Evolutionary conservation across 2,797 vertebrate genomes (phyloP).

Genomic region (Otus scops): DNA sequence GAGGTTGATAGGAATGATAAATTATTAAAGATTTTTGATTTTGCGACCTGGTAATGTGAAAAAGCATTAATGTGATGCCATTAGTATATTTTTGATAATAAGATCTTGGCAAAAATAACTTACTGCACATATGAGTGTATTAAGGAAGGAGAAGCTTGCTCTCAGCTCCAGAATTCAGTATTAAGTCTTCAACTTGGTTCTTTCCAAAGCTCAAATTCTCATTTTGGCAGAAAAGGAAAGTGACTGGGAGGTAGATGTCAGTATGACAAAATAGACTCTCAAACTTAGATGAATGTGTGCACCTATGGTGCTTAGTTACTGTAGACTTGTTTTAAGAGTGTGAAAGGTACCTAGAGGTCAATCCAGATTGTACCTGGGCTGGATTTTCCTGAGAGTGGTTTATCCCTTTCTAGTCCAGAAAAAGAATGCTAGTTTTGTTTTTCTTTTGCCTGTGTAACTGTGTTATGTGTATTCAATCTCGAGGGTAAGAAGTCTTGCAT

Average conservation of each 20-base stretch:
- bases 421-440: not conserved
- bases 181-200: not conserved
- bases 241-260: not conserved
- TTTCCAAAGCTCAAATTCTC: not conserved
- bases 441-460: not conserved
- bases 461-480: not conserved
- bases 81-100: not conserved
- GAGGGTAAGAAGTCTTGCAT: not conserved
- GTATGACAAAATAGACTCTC: not conserved
- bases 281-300: not conserved
- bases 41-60: not conserved
- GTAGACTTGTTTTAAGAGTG: not conserved
- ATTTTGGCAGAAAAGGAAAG: not conserved
- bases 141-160: not conserved
- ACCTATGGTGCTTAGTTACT: not conserved
- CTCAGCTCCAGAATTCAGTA: not conserved
- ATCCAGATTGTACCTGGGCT: accelerated
- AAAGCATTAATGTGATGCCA: accelerated
- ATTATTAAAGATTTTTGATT: not conserved
- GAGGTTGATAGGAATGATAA: not conserved
- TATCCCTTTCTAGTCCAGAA: not conserved
- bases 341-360: not conserved
- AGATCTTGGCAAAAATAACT: not conserved
- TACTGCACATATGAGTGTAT: accelerated
- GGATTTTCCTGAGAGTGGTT: not conserved